Conservation (phyloP, 2,113 vertebrate genomes). For the Beaufortia kweichowensis region DNA sequence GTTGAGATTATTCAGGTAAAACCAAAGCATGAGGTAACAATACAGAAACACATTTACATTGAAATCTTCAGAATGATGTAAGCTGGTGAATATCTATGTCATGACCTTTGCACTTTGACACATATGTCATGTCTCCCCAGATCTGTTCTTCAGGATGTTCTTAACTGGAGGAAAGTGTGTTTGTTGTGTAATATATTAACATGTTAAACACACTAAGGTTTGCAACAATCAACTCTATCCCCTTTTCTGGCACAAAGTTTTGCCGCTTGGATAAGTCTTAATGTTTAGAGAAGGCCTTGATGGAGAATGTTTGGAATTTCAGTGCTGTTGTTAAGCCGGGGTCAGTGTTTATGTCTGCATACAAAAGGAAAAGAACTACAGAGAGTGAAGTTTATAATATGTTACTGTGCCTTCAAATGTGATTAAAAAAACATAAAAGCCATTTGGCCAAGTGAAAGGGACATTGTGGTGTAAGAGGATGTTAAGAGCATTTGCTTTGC, state of each 20-base stretch:
- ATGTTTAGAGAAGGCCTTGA: constrained; percentile 26
- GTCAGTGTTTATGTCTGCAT: not conserved
- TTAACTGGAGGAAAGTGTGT: not conserved
- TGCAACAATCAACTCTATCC: not conserved
- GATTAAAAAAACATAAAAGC: not conserved
- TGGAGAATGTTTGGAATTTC: constrained; percentile 22
- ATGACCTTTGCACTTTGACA: constrained; percentile 19
- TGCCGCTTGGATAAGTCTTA: not conserved
- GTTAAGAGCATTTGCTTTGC: not conserved
- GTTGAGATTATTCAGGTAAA: too few relatives aligned
- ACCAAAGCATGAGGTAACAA: not conserved
- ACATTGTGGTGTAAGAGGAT: not conserved
- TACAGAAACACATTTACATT: not conserved
- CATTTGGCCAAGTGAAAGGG: not conserved
- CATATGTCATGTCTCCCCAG: not conserved
- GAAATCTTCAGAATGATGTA: not conserved
- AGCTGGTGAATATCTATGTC: not conserved
- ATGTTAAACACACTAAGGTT: not conserved
- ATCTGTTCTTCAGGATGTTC: not conserved
- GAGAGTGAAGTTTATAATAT: not conserved
- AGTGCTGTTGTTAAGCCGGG: not conserved
- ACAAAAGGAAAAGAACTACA: not conserved
- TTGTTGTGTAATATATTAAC: not conserved
- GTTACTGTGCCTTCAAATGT: not conserved
- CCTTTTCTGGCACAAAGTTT: not conserved